Evolutionary conservation across 35 echinoderm and acorn worm genomes (phyloP).

Genomic region (Lytechinus pictus): DNA sequence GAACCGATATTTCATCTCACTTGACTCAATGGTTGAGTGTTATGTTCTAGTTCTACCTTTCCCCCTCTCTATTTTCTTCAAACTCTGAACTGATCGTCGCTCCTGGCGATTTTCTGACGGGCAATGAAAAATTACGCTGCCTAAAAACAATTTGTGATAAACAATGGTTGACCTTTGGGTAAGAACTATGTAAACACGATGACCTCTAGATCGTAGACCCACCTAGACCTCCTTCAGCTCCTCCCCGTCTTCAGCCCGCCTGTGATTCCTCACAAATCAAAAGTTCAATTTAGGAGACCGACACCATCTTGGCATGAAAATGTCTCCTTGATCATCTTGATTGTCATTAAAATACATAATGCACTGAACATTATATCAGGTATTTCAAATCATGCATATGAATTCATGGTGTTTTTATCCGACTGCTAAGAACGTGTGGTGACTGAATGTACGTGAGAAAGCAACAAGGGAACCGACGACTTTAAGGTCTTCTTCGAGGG

Average conservation of each 20-base stretch:
- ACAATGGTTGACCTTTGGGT: slow-evolving; percentile 28
- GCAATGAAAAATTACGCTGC: slow-evolving; percentile 47
- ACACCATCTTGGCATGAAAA: background rate
- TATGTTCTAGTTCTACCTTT: background rate
- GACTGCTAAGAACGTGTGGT: no score
- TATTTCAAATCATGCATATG: no score
- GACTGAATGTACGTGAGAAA: no score
- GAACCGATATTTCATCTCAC: background rate
- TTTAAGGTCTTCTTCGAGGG: no score
- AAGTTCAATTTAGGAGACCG: background rate
- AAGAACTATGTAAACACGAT: slow-evolving; percentile 32
- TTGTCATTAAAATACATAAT: background rate
- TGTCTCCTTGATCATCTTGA: no score
- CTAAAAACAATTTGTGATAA: slow-evolving; percentile 37
- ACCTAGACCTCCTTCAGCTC: background rate
- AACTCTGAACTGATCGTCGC: background rate
- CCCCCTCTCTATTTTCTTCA: background rate
- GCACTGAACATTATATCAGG: background rate
- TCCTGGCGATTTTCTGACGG: background rate
- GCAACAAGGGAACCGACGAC: no score
- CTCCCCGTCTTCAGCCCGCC: background rate
- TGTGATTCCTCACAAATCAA: background rate
- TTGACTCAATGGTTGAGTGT: background rate
- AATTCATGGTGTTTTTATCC: no score
- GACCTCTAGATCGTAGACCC: slow-evolving; percentile 35